A percentile compares a stretch with the other conserved stretches of the same genome.
phyloP scores from a whole-genome alignment of 2,888 invertebrate species.

The Polyommatus iphigenia region DNA sequence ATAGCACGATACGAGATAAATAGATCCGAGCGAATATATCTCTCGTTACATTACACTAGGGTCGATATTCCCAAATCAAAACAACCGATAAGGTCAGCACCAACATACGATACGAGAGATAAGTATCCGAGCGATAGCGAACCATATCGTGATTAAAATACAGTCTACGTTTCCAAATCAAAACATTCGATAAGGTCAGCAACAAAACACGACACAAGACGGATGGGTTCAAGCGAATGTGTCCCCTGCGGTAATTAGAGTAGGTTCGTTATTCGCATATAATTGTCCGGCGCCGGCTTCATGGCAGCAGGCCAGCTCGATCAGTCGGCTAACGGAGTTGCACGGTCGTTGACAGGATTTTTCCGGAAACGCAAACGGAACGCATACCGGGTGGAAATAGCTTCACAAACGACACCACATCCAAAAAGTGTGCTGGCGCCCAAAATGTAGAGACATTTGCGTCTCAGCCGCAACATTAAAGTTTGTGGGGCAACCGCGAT shows the following conservation, averaged over 20 bases:
- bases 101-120: conserved; percentile 34
- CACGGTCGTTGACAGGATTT: conserved; percentile 74
- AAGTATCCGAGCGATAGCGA: conserved; percentile 54
- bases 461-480: conserved; percentile 15
- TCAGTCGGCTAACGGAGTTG: conserved; percentile 74
- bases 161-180: conserved; percentile 54
- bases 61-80: conserved; percentile 53
- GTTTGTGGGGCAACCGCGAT: not conserved
- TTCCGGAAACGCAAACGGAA: conserved; percentile 59
- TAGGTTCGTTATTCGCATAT: conserved; percentile 19
- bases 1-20: not conserved
- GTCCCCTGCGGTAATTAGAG: conserved; percentile 16
- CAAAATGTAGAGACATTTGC: conserved; percentile 24
- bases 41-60: conserved; percentile 59
- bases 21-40: conserved; percentile 26
- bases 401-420: conserved; percentile 35
- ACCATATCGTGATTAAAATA: conserved; percentile 59
- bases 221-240: conserved; percentile 4
- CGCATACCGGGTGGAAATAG: conserved; percentile 47
- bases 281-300: conserved; percentile 54
- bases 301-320: conserved; percentile 77
- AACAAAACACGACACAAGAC: not conserved
- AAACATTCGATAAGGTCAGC: conserved; percentile 11
- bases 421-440: conserved; percentile 5
- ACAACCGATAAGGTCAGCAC: conserved; percentile 6